Percentiles rank a stretch among this genome's conserved stretches.
These are phyloP conservation scores for Paedocypris micromegethes DNA, from an alignment of 2,797 vertebrate species.

Conservation along the genomic window DNA sequence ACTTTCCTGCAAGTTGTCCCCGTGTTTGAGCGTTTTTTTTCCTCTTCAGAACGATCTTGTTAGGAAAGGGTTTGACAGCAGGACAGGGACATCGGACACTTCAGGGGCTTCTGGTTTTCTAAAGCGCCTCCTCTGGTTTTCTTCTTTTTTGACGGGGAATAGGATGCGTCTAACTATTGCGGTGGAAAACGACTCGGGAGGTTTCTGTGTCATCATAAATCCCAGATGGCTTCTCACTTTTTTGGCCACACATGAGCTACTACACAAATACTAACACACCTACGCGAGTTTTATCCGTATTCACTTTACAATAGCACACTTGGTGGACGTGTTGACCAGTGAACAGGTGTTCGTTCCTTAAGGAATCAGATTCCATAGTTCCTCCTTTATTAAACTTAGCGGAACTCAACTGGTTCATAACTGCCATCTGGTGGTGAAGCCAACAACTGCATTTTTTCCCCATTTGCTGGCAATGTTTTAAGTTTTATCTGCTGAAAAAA, in stretches of 20 bases:
- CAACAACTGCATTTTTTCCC: too few relatives aligned
- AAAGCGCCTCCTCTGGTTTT: constrained; percentile 13
- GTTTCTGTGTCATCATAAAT: not conserved
- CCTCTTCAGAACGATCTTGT: constrained; percentile 24
- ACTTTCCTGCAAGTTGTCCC: constrained; percentile 19
- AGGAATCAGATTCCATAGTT: too few relatives aligned
- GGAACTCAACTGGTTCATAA: not conserved
- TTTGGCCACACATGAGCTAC: not conserved
- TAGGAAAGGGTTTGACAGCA: constrained; percentile 17
- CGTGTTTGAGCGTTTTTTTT: constrained; percentile 17
- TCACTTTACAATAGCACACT: too few relatives aligned
- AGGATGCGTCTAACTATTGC: constrained; percentile 5
- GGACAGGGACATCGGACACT: constrained; percentile 3
- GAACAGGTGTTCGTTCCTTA: too few relatives aligned
- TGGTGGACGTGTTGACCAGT: too few relatives aligned
- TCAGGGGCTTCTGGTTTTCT: constrained; percentile 21
- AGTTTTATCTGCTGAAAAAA: not conserved
- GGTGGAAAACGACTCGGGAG: constrained; percentile 18
- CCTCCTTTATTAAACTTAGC: too few relatives aligned
- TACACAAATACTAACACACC: not conserved
- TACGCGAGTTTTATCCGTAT: too few relatives aligned
- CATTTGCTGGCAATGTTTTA: too few relatives aligned
- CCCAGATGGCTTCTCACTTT: too few relatives aligned
- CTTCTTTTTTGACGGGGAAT: constrained; percentile 14
- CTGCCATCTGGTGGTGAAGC: constrained; percentile 7